These are phyloP conservation scores for Melinaea marsaeus DNA, from an alignment of 2,888 invertebrate genomes.

Conservation along the genomic window DNA sequence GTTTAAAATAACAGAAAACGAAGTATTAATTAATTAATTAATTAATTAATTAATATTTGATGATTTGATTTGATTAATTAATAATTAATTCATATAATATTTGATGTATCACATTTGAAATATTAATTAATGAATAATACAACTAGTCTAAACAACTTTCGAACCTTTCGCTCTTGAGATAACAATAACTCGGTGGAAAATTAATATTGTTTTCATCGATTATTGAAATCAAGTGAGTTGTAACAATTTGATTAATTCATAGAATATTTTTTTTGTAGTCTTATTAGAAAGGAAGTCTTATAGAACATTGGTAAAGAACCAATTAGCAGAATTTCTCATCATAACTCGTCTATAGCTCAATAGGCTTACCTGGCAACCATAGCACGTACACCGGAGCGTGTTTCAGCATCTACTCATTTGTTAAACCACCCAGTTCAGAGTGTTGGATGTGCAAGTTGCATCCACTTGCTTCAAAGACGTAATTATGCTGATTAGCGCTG, in stretches of 20 bases:
- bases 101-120: not conserved
- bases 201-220: not conserved
- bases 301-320: not conserved
- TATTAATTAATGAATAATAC: not conserved
- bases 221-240: not conserved
- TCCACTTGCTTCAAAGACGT: slow-evolving; percentile 31
- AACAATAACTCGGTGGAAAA: slow-evolving; percentile 2
- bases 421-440: slow-evolving; percentile 29
- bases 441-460: slow-evolving; percentile 32
- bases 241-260: not conserved
- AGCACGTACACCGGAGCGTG: slow-evolving; percentile 27
- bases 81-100: no score
- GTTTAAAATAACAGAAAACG: not conserved
- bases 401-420: slow-evolving; percentile 31
- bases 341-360: not conserved
- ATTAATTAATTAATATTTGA: no score
- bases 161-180: not conserved
- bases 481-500: slow-evolving; percentile 32
- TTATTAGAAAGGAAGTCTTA: not conserved
- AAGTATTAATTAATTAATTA: no score
- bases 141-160: slow-evolving; percentile 2
- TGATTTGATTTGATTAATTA: no score
- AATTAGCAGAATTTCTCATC: not conserved
- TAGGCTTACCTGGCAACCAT: slow-evolving; percentile 22
- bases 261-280: not conserved